These are phyloP conservation scores for Cheirogaleus major DNA, from an alignment of 2,797 vertebrate species.

Conservation along the genomic window DNA sequence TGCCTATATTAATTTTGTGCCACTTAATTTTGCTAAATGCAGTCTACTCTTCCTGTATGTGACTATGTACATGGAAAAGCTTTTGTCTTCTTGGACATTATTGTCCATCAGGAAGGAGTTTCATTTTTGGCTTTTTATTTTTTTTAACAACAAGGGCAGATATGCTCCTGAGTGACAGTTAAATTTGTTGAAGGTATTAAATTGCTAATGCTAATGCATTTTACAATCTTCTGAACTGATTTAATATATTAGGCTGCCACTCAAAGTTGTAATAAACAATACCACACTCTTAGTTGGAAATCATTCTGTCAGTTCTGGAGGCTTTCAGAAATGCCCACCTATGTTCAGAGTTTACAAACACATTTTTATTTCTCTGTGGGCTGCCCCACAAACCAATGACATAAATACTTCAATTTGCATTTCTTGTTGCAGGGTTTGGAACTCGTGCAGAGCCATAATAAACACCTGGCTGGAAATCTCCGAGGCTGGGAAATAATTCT, in stretches of 20 bases:
- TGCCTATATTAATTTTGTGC: constrained; percentile 70
- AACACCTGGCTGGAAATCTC: constrained; percentile 79
- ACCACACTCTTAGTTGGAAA: constrained; percentile 81
- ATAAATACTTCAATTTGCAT: constrained; percentile 78
- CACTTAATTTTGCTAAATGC: constrained; percentile 84
- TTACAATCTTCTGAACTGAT: constrained; percentile 88
- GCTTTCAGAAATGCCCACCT: constrained; percentile 81
- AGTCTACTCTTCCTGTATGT: constrained; percentile 64
- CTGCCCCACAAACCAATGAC: constrained; percentile 57
- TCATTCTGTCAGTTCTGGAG: constrained; percentile 82
- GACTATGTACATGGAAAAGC: constrained; percentile 56
- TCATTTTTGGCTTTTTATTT: constrained; percentile 65
- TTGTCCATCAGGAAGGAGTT: constrained; percentile 81
- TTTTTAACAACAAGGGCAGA: constrained; percentile 83
- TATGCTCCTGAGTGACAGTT: constrained; percentile 87
- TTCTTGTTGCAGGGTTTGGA: constrained; percentile 66
- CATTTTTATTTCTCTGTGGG: constrained; percentile 68
- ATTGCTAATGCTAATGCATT: constrained; percentile 88
- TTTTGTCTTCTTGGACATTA: constrained; percentile 77
- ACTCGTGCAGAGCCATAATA: constrained; percentile 51
- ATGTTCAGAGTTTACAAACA: constrained; percentile 87
- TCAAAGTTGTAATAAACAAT: constrained; percentile 90
- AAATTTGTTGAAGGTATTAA: constrained; percentile 90
- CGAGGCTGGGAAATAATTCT: constrained; percentile 68
- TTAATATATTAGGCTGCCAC: constrained; percentile 90